phyloP scores from a whole-genome alignment of 2,113 vertebrate species.

The Solea solea region DNA sequence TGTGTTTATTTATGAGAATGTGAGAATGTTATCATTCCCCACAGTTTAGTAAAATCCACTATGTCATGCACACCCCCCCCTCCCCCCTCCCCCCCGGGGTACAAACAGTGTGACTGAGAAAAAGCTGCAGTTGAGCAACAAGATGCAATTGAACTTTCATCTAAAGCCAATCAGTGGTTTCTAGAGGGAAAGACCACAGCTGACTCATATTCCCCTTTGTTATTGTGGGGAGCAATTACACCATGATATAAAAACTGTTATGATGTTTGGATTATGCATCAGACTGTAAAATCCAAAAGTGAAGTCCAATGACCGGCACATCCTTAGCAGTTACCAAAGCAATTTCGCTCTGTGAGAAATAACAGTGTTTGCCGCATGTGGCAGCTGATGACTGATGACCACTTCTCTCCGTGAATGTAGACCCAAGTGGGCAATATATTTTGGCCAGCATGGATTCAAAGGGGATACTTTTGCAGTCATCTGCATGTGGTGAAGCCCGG shows the following conservation, averaged over 20 bases:
- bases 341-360: slow-evolving; percentile 36
- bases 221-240: slow-evolving; percentile 40
- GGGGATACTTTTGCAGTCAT: slow-evolving; percentile 33
- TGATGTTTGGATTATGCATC: slow-evolving; percentile 48
- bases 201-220: slow-evolving; percentile 53
- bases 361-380: slow-evolving; percentile 12
- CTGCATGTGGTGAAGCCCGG: not conserved
- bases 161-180: slow-evolving; percentile 49
- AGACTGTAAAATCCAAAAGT: slow-evolving; percentile 25
- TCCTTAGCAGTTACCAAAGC: slow-evolving; percentile 25
- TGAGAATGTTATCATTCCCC: slow-evolving; percentile 38
- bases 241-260: slow-evolving; percentile 48
- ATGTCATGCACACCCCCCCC: too few relatives aligned
- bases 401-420: slow-evolving; percentile 17
- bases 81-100: not conserved
- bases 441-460: slow-evolving; percentile 32
- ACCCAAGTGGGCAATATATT: slow-evolving; percentile 20
- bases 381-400: slow-evolving; percentile 49
- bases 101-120: slow-evolving; percentile 34
- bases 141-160: slow-evolving; percentile 42
- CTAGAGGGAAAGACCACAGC: slow-evolving; percentile 39
- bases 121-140: slow-evolving; percentile 30
- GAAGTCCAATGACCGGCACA: slow-evolving; percentile 30
- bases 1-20: slow-evolving; percentile 46
- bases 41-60: slow-evolving; percentile 35